Evolutionary conservation across 2,888 invertebrate species (phyloP).

Genomic region (Lasioglossum lativentre): DNA sequence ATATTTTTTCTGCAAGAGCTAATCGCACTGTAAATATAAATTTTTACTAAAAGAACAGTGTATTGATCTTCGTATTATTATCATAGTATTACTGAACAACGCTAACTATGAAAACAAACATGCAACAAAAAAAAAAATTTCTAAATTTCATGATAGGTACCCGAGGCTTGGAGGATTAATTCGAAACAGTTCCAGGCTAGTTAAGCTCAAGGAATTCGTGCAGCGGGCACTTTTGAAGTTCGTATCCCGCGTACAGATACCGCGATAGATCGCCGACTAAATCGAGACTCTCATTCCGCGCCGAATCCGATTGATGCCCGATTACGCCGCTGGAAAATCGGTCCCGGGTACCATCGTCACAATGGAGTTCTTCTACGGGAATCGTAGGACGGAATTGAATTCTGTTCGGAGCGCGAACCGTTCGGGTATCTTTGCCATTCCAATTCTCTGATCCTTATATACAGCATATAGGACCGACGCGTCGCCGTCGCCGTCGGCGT

Average conservation of each 20-base stretch:
- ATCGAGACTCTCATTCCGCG: constrained; percentile 47
- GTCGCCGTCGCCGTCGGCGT: neutral
- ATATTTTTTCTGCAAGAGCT: neutral
- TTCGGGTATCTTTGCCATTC: constrained; percentile 48
- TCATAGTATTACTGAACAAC: too few species aligned
- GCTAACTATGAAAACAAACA: neutral
- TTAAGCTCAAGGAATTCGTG: constrained; percentile 16
- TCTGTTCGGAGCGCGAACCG: constrained; percentile 30
- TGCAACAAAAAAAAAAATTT: neutral
- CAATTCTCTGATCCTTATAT: constrained; percentile 47
- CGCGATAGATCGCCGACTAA: constrained; percentile 42
- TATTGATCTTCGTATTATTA: too few species aligned
- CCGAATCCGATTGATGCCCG: constrained; percentile 46
- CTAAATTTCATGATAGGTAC: neutral
- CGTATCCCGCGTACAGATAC: constrained; percentile 25
- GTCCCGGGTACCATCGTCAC: constrained; percentile 37
- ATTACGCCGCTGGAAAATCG: constrained; percentile 38
- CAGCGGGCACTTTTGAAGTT: neutral
- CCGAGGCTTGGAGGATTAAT: neutral
- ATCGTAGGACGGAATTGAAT: constrained; percentile 60
- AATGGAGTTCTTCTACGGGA: constrained; percentile 43
- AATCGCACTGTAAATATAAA: neutral
- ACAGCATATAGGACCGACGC: neutral
- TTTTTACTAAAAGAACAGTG: neutral
- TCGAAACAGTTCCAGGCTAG: neutral